These are phyloP conservation scores for Oplegnathus fasciatus DNA, from an alignment of 2,113 vertebrate species.

Conservation along the genomic window DNA sequence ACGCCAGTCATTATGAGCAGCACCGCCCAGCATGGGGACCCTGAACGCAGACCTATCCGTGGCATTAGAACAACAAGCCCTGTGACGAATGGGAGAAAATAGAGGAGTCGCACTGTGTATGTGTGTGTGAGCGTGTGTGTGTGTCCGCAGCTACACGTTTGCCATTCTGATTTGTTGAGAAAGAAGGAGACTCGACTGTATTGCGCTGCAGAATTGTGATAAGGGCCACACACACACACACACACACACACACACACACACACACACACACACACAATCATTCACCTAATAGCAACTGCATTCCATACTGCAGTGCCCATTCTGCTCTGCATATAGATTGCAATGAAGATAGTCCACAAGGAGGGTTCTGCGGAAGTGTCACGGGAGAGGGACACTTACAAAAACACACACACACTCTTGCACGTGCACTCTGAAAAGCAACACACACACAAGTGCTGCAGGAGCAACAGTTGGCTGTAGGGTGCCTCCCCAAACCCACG, in stretches of 20 bases:
- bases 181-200: slow-evolving; percentile 56
- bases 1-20: slow-evolving; percentile 55
- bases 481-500: slow-evolving; percentile 35
- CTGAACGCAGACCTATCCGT: slow-evolving; percentile 70
- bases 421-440: slow-evolving; percentile 17
- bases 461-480: slow-evolving; percentile 71
- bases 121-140: slow-evolving; percentile 44
- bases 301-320: slow-evolving; percentile 50
- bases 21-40: slow-evolving; percentile 59
- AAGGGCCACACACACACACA: slow-evolving; percentile 58
- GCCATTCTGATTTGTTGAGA: slow-evolving; percentile 69
- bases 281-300: slow-evolving; percentile 66
- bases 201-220: slow-evolving; percentile 71
- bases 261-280: slow-evolving; percentile 39
- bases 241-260: slow-evolving; percentile 21
- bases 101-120: slow-evolving; percentile 60
- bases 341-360: slow-evolving; percentile 43
- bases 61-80: slow-evolving; percentile 80
- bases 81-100: slow-evolving; percentile 83
- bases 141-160: slow-evolving; percentile 53
- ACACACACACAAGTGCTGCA: slow-evolving; percentile 31
- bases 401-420: slow-evolving; percentile 17
- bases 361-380: slow-evolving; percentile 34
- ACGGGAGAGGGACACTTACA: slow-evolving; percentile 3
- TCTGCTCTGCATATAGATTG: slow-evolving; percentile 73